Base-by-base conservation (phyloP, 2,888 invertebrate genomes). In the Dasypolia templi region DNA sequence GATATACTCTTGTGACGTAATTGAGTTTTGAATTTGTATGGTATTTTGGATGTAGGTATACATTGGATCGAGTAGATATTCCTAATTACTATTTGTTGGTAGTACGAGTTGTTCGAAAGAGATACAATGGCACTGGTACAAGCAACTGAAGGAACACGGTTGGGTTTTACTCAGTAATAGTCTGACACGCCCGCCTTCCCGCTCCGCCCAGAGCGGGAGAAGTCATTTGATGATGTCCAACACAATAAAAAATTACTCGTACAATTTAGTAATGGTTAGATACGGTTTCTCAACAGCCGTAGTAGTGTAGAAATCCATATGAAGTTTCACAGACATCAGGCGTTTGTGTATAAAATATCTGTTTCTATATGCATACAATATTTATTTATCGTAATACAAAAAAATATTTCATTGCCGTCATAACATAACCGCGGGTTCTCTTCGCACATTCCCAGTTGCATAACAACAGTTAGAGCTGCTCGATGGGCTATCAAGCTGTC, bases 401-500 rank as follows among this genome's bases (percentile, higher is more conserved):
- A 74, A 73, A 67, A 81, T 69, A 79, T 69, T 69, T 75, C 55
- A 71, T 61, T 64, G 56, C 56, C 44, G 82, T 51, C 79, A 79
- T 81, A 81, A 82, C 70, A 71, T 72, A 72, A 81, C 56, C 32
- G 39, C 55, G 42, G 32, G 66, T 69, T 72, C 68, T 72, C 66
- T 63, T 83, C 75, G 72, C 58, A 63, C 79, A 76, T 82, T 83
- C 62, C 44, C 49, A 22, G 55, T 83, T 82, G 79, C 79, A 75
- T 67, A 79, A 75, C 69, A 69, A 6, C 67, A 44, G 72, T 83
- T 56, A 83, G 62, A 69, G 65, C 35, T n/a, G 44, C 56, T 46
- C 59, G 49, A 78, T 79, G 66, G 71, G 35, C 83, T 51, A 82
- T 83, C 66, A 72, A 82, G 32, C 69, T 83, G 83, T 82, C 83